Evolutionary conservation across 2,113 vertebrate genomes (phyloP), one percentile per base, ranked within the genome.

Genomic region (Gallinago media): DNA sequence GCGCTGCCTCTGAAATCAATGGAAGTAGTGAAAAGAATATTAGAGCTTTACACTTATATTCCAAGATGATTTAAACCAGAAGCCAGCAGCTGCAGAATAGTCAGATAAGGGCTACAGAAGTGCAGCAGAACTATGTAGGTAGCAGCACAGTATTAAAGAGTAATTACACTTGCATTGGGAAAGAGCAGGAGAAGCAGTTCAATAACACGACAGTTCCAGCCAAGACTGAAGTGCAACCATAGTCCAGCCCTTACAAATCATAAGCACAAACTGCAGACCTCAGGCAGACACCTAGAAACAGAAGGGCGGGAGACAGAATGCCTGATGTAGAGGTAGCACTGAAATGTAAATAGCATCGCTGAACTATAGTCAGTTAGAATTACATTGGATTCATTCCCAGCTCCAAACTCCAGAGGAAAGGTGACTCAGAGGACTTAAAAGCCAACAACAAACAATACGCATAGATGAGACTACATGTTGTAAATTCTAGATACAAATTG

Each of bases 241-340:
- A 47, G 55, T n/a, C 58, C 74, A 83, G n/a, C 74, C 74, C 71
- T 92, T 56, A 72, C 61, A 74, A 94, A 96, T 84, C 91, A 89
- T 63, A 68, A 79, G 52, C 34, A 84, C 65, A 81, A 92, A 95
- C 42, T 87, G 93, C 89, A 96, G 80, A 92, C 12, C 44, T 85
- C 83, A 88, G 85, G 66, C 36, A 73, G 72, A 78, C 1, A 8
- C 40, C 23, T 63, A 31, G 62, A 85, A 87, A 71, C 68, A 78
- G 73, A 89, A 83, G 9, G 0, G 23, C 8, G 9, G 26, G 29
- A 88, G 55, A 38, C 52, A 11, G 47, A 95, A 84, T 14, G 26
- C n/a, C 42, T 80, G 68, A 56, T 86, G 14, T 31, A 84, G 23
- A 71, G 62, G 77, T 3, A 63, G 47, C 47, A 82, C 38, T 84